Evolutionary conservation across 2,113 vertebrate genomes (phyloP).

Genomic region (Bombycilla garrulus): DNA sequence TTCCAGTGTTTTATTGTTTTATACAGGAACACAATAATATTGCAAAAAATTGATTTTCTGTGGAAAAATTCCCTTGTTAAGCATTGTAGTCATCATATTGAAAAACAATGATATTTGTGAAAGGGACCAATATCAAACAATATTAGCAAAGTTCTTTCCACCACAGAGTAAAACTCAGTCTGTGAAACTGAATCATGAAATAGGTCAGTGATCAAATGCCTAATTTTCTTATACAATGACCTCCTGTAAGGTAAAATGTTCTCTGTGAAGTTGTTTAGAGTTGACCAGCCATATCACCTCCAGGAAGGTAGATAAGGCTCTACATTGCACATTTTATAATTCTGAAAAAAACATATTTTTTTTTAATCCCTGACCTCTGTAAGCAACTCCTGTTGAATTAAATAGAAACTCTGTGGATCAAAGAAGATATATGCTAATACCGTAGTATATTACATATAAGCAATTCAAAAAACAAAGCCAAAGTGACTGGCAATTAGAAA

Average conservation of each 20-base stretch:
- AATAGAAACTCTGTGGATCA: neutral
- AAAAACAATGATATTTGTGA: slow-evolving; percentile 14
- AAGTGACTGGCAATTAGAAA: neutral
- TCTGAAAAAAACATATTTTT: neutral
- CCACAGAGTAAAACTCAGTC: neutral
- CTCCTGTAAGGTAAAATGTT: neutral
- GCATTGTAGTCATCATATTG: neutral
- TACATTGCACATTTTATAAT: neutral
- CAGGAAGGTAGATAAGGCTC: neutral
- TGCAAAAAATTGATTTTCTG: slow-evolving; percentile 39
- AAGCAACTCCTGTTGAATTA: neutral
- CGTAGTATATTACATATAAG: neutral
- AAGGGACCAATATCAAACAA: slow-evolving; percentile 9
- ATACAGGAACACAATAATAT: neutral
- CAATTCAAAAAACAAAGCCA: neutral
- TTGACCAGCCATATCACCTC: neutral
- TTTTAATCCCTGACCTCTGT: neutral
- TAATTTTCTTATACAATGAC: neutral
- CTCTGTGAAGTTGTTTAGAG: neutral
- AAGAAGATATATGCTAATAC: neutral
- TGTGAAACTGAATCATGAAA: neutral
- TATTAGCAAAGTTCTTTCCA: neutral
- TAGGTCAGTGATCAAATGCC: neutral
- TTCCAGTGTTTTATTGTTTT: slow-evolving; percentile 25
- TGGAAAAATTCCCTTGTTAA: neutral